These are phyloP conservation scores for Netelia melanura DNA, from an alignment of 2,888 invertebrate genomes.

Conservation along the genomic window DNA sequence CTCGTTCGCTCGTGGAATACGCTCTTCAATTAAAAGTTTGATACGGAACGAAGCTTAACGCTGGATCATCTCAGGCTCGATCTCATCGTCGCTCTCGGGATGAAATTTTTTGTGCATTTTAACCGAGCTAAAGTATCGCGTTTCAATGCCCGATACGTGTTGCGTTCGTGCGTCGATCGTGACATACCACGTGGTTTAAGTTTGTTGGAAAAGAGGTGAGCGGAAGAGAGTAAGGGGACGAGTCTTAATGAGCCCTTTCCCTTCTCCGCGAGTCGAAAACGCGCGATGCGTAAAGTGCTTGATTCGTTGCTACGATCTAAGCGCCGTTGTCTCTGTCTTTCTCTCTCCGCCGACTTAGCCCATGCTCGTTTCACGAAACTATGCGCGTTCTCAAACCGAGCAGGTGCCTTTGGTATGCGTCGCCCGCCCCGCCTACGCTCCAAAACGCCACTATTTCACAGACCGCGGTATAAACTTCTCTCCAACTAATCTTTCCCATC, in stretches of 20 bases:
- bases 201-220: too few relatives aligned
- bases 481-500: conserved; percentile 12
- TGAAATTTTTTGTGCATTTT: conserved; percentile 2
- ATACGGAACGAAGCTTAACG: neutral
- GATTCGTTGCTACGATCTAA: conserved; percentile 59
- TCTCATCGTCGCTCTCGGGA: conserved; percentile 35
- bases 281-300: conserved; percentile 50
- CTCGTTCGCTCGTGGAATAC: conserved; percentile 21
- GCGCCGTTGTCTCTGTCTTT: conserved; percentile 9
- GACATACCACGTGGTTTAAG: too few relatives aligned
- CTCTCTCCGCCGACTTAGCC: neutral
- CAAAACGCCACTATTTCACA: conserved; percentile 70
- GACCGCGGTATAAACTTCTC: neutral
- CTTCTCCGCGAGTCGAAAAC: conserved; percentile 57
- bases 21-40: conserved; percentile 36
- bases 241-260: conserved; percentile 77
- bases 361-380: too few relatives aligned
- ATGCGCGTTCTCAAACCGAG: conserved; percentile 72
- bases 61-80: conserved; percentile 20
- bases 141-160: too few relatives aligned
- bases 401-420: conserved; percentile 82
- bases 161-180: too few relatives aligned
- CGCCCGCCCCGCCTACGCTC: conserved; percentile 80
- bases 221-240: conserved; percentile 24
- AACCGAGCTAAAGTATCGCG: neutral